Conservation (phyloP, 2,888 invertebrate genomes). For the Anodontia alba region DNA sequence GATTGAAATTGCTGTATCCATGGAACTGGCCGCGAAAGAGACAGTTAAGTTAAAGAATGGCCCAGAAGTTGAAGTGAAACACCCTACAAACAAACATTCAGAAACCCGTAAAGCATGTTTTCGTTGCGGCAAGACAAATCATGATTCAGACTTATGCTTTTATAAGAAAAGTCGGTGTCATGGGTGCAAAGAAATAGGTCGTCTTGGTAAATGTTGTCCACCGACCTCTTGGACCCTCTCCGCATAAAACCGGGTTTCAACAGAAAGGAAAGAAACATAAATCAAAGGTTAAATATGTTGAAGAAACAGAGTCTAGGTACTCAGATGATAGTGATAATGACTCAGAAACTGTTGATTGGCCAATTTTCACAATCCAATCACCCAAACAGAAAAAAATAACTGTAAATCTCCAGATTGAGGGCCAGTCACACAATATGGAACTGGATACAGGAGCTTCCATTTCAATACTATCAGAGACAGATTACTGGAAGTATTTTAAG, state of each 20-base stretch:
- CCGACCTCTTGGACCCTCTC: no score
- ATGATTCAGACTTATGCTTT: slow-evolving; percentile 5
- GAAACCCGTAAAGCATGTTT: not conserved
- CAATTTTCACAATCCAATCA: not conserved
- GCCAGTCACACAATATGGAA: slow-evolving; percentile 27
- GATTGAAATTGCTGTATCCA: slow-evolving; percentile 21
- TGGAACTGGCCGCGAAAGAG: slow-evolving; percentile 28
- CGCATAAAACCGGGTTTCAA: not conserved
- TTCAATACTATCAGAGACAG: slow-evolving; percentile 21
- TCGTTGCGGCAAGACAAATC: slow-evolving; percentile 7
- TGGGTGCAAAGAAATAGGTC: not conserved
- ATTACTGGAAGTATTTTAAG: slow-evolving; percentile 4
- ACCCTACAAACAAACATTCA: not conserved
- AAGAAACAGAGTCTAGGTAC: not conserved
- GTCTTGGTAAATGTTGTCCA: slow-evolving; percentile 6
- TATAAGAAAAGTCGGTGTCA: not conserved
- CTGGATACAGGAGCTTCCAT: slow-evolving; percentile 40
- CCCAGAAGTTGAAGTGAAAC: not conserved
- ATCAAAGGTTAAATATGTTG: not conserved
- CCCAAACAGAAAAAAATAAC: not conserved
- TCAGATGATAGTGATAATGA: not conserved
- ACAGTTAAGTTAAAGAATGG: not conserved
- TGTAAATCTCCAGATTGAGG: slow-evolving; percentile 19
- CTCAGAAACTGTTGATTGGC: not conserved
- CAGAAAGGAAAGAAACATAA: not conserved